Conservation (phyloP, 2,888 invertebrate species). For the Rhagonycha fulva region DNA sequence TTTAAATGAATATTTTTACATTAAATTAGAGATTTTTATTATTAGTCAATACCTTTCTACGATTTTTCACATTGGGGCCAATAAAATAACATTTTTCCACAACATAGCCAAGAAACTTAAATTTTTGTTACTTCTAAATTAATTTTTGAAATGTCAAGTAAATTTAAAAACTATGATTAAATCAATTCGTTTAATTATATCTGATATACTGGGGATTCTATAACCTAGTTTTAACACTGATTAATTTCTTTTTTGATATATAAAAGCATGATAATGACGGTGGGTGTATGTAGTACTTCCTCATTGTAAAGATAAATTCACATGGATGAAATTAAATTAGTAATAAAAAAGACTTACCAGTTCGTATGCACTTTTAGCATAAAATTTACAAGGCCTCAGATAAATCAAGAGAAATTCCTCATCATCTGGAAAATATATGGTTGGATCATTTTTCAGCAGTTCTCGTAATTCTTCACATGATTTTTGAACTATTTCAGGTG, state of each 20-base stretch:
- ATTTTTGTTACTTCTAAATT: too few species aligned
- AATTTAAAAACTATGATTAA: too few species aligned
- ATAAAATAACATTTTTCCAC: not conserved
- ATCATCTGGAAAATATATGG: constrained; percentile 71
- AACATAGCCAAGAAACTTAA: not conserved
- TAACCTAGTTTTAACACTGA: too few species aligned
- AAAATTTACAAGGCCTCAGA: constrained; percentile 81
- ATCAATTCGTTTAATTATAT: too few species aligned
- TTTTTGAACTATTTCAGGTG: constrained; percentile 67
- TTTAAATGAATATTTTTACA: not conserved
- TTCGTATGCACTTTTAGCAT: constrained; percentile 78
- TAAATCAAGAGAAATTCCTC: constrained; percentile 80
- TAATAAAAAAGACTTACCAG: constrained; percentile 62
- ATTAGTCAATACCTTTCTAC: not conserved
- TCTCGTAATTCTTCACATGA: constrained; percentile 65
- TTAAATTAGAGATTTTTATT: not conserved
- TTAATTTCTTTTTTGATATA: too few species aligned
- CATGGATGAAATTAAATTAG: not conserved
- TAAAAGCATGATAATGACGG: too few species aligned
- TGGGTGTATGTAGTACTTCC: not conserved
- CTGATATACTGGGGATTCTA: too few species aligned
- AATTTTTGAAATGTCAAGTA: too few species aligned
- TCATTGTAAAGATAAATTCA: not conserved
- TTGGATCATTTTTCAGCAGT: constrained; percentile 66
- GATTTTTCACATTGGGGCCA: not conserved